These are phyloP conservation scores for Drosophila pseudotalamancana DNA, from an alignment of 2,888 invertebrate species.

Conservation along the genomic window DNA sequence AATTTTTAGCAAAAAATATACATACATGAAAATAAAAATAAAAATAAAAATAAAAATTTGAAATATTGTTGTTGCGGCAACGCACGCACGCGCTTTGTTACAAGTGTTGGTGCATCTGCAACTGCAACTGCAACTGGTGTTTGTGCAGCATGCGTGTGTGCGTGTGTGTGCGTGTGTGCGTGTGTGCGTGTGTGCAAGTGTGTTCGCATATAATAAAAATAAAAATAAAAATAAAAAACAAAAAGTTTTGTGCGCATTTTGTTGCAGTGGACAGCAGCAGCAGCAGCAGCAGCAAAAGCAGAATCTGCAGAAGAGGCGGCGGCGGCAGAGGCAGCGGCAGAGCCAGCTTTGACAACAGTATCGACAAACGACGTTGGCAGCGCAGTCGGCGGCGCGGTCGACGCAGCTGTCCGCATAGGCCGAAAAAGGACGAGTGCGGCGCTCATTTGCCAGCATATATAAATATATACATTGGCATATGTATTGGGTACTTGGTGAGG, in stretches of 20 bases:
- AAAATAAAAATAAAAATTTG: slow-evolving; percentile 6
- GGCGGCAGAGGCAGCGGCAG: not conserved
- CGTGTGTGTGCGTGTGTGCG: slow-evolving; percentile 11
- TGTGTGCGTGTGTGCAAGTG: slow-evolving; percentile 16
- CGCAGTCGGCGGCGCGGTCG: slow-evolving; percentile 26
- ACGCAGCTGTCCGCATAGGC: slow-evolving; percentile 63
- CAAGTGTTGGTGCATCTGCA: slow-evolving; percentile 26
- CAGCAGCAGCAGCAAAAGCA: slow-evolving; percentile 2
- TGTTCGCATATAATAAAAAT: slow-evolving; percentile 54
- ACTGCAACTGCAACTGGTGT: slow-evolving; percentile 78
- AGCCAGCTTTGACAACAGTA: slow-evolving; percentile 19
- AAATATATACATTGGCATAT: slow-evolving; percentile 18
- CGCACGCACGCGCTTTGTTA: slow-evolving; percentile 36
- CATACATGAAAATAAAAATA: too few relatives aligned
- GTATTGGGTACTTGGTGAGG: not conserved
- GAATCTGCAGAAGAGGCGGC: not conserved
- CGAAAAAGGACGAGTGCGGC: slow-evolving; percentile 76
- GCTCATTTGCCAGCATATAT: slow-evolving; percentile 67
- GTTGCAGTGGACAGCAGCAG: slow-evolving; percentile 19
- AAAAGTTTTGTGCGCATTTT: slow-evolving; percentile 22
- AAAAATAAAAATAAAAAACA: slow-evolving; percentile 1
- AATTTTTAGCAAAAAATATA: too few relatives aligned
- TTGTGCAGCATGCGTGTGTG: slow-evolving; percentile 48
- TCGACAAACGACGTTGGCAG: slow-evolving; percentile 10
- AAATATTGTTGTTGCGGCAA: slow-evolving; percentile 7